These are phyloP conservation scores for Cyanocitta stelleri DNA, from an alignment of 2,113 vertebrate genomes.

Conservation along the genomic window DNA sequence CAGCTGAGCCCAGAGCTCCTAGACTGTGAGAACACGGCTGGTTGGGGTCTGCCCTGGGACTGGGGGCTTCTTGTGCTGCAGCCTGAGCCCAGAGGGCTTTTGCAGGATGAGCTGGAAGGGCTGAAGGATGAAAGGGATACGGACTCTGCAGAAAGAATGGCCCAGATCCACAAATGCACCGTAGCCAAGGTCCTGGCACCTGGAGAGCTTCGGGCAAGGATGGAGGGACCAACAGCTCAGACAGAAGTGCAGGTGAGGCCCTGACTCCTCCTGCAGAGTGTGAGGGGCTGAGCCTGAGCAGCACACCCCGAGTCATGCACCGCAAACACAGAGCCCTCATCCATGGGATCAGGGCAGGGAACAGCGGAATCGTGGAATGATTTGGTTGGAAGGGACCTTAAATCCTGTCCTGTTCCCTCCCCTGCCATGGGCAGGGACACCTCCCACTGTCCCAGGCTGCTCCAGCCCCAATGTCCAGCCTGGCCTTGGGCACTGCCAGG, in stretches of 20 bases:
- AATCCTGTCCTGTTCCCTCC: rapidly evolving
- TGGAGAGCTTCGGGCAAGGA: background rate
- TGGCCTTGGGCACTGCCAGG: background rate
- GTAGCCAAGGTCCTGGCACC: too few species aligned
- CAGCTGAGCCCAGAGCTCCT: background rate
- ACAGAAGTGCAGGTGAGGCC: background rate
- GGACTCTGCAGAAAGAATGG: background rate
- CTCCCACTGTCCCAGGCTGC: background rate
- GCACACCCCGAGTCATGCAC: rapidly evolving
- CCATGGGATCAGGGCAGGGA: rapidly evolving
- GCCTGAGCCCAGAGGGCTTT: background rate
- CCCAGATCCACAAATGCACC: too few species aligned
- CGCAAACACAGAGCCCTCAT: background rate
- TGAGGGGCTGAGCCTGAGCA: background rate
- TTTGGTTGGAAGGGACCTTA: background rate
- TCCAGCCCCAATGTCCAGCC: background rate
- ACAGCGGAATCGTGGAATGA: background rate
- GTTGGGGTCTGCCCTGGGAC: background rate
- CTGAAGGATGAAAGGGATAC: too few species aligned
- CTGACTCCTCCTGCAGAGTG: background rate
- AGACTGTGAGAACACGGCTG: too few species aligned
- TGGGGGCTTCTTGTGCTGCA: background rate
- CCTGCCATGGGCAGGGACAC: background rate
- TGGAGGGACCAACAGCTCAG: background rate
- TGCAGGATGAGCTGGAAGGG: too few species aligned